Base-by-base conservation (phyloP, 2,888 invertebrate genomes). In the Caenorhabditis sp. region DNA sequence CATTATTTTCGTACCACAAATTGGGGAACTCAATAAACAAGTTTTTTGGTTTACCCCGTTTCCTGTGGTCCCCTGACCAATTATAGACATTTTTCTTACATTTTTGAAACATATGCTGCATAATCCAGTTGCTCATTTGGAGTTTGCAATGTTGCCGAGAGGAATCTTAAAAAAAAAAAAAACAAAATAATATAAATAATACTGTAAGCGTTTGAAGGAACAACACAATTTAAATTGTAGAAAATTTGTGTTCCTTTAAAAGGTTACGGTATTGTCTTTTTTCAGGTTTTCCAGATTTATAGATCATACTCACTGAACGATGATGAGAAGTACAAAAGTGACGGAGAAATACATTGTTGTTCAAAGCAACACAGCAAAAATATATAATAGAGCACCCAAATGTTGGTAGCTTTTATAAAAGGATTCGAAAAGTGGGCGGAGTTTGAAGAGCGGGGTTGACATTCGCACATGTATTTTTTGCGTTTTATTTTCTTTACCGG, bases 91-190 rank as follows among this genome's bases (percentile, higher is more conserved):
- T 17, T 24, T 19, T 1, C 69, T 55, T 19, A 71, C 71, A 67
- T 57, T 63, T 64, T 63, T 3, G 66, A 62, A 55, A 60, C 66
- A 55, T 66, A 63, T 27, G 71, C 66, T 14, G 63, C 66, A 37
- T 67, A 71, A 36, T 71, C 71, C 23, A 71, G 50, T 55, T 71
- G 66, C n/a, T 59, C 58, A 23, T 67, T 62, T n/a, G 26, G 71
- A 26, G 23, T 65, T 55, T 27, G 60, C 51, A 27, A 49, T 21
- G 71, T 66, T 6, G 70, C 70, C 31, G 58, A 58, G 58, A 70
- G 59, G 51, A 66, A 17, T 67, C 71, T 71, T 63, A 43, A 71
- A 65, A 60, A 51, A 36, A 24, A 57, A 19, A 12, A 49, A 49
- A 37, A 10, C 6, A n/a, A n/a, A n/a, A n/a, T n/a, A n/a, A n/a